Conservation (phyloP, 2,113 vertebrate genomes). For the Myrmophylax atrothorax region DNA sequence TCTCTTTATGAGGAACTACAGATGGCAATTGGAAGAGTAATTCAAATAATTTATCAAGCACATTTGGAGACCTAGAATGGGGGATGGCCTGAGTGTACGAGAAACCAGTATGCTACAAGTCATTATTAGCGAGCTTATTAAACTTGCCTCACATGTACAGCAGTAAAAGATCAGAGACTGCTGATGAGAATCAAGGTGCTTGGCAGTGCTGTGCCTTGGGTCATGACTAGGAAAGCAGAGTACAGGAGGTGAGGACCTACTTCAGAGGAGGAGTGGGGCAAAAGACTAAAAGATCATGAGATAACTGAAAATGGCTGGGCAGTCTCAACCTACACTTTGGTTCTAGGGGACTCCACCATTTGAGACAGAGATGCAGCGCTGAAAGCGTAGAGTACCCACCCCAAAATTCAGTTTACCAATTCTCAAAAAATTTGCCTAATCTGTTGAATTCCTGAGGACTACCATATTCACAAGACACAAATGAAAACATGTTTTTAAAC, state of each 20-base stretch:
- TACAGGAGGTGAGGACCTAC: background rate
- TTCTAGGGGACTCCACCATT: background rate
- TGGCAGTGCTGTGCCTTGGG: background rate
- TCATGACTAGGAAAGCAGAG: background rate
- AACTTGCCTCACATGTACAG: background rate
- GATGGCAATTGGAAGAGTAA: slow-evolving; percentile 71
- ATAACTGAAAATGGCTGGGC: background rate
- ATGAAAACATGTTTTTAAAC: slow-evolving; percentile 19
- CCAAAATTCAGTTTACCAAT: background rate
- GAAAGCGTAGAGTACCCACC: background rate
- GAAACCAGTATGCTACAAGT: slow-evolving; percentile 29
- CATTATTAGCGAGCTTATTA: slow-evolving; percentile 23
- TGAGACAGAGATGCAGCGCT: background rate
- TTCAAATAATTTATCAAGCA: slow-evolving; percentile 72
- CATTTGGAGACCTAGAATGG: slow-evolving; percentile 33
- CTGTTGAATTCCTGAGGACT: background rate
- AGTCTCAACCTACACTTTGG: background rate
- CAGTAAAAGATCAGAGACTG: background rate
- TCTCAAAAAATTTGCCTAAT: background rate
- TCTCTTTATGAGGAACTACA: slow-evolving; percentile 75
- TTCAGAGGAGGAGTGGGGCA: background rate
- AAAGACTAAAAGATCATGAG: background rate
- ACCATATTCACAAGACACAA: background rate
- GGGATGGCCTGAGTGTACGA: background rate
- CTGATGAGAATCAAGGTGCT: background rate